Conservation (phyloP, 2,888 invertebrate genomes). For the Scaptomyza tumidula region DNA sequence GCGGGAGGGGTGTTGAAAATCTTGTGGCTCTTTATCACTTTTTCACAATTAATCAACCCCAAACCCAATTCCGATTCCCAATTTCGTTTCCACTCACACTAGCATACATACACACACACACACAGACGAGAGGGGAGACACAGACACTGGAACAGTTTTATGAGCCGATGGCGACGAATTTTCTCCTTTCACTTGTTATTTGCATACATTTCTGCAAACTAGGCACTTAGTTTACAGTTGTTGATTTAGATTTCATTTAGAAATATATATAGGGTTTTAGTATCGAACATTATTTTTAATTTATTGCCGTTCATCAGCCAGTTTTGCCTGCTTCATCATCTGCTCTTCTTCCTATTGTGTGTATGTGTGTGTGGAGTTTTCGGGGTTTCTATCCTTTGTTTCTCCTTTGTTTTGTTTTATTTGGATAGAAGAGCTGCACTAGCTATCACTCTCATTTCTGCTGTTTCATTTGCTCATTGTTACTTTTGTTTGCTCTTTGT, state of each 20-base stretch:
- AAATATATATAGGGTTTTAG: conserved; percentile 13
- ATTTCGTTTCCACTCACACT: conserved; percentile 49
- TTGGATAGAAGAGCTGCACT: conserved; percentile 73
- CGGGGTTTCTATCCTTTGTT: conserved; percentile 80
- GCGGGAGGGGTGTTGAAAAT: conserved; percentile 17
- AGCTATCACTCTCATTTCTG: conserved; percentile 47
- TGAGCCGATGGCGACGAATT: conserved; percentile 38
- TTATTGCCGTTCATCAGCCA: conserved; percentile 51
- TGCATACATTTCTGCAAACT: conserved; percentile 28
- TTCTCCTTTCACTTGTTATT: conserved; percentile 63
- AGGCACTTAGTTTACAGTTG: conserved; percentile 30
- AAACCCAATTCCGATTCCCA: conserved; percentile 51
- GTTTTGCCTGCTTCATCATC: conserved; percentile 60
- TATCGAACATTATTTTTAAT: conserved; percentile 48
- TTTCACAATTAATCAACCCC: conserved; percentile 77
- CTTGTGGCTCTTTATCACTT: conserved; percentile 51
- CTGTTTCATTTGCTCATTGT: conserved; percentile 68
- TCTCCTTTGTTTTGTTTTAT: conserved; percentile 80
- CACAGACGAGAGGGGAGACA: conserved; percentile 27
- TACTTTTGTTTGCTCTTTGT: conserved; percentile 68
- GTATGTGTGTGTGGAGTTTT: conserved; percentile 70
- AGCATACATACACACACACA: conserved; percentile 54
- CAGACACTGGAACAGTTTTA: conserved; percentile 41
- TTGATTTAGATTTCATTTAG: conserved; percentile 30
- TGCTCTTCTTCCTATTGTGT: conserved; percentile 74